phyloP scores from a whole-genome alignment of 2,888 invertebrate genomes.

The Pedicia rivosa region DNA sequence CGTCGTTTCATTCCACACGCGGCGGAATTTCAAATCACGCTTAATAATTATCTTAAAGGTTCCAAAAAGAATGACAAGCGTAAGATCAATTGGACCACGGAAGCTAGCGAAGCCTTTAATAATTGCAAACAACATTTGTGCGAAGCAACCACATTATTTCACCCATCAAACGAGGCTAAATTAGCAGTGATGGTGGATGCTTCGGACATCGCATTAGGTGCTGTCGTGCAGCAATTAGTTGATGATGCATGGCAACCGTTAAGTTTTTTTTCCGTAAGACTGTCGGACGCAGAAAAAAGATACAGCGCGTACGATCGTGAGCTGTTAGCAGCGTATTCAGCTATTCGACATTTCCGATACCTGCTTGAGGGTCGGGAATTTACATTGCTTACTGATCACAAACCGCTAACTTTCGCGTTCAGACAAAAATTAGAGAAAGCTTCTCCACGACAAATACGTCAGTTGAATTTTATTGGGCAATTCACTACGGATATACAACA shows the following conservation, averaged over 20 bases:
- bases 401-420: constrained; percentile 19
- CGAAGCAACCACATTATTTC: constrained; percentile 16
- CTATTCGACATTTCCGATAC: constrained; percentile 20
- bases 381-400: constrained; percentile 20
- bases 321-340: constrained; percentile 21
- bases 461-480: no score
- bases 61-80: constrained; percentile 8
- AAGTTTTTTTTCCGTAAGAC: constrained; percentile 20
- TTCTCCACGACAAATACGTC: no score
- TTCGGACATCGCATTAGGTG: constrained; percentile 14
- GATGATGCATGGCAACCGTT: constrained; percentile 19
- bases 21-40: constrained; percentile 7
- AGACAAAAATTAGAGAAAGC: neutral
- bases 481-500: no score
- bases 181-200: constrained; percentile 14
- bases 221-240: constrained; percentile 15
- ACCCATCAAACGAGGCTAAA: constrained; percentile 17
- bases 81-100: neutral
- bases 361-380: constrained; percentile 21
- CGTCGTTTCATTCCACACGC: constrained; percentile 5
- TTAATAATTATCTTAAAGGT: constrained; percentile 6
- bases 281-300: constrained; percentile 17
- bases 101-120: neutral
- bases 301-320: constrained; percentile 23
- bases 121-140: neutral